Conservation (phyloP, 2,888 invertebrate species). For the Ormyrus nitidulus region DNA sequence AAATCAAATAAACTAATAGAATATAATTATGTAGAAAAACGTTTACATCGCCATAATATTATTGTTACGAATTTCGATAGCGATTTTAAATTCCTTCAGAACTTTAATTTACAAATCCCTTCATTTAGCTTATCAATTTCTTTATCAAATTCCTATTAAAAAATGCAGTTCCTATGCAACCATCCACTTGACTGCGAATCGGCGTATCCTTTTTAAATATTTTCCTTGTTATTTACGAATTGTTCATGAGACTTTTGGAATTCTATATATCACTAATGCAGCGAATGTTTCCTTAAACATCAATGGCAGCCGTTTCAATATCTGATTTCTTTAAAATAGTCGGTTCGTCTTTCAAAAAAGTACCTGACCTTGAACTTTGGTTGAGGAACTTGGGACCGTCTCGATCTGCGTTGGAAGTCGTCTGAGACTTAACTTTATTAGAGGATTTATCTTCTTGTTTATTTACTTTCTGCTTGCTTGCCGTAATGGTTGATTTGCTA, state of each 20-base stretch:
- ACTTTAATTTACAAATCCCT: slow-evolving; percentile 47
- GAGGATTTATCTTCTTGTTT: slow-evolving; percentile 58
- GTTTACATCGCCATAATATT: slow-evolving; percentile 32
- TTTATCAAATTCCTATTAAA: slow-evolving; percentile 48
- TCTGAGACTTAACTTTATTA: slow-evolving; percentile 67
- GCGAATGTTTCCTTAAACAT: slow-evolving; percentile 63
- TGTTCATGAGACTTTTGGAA: slow-evolving; percentile 5
- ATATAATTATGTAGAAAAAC: slow-evolving; percentile 47
- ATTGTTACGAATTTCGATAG: slow-evolving; percentile 45
- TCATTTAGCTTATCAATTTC: slow-evolving; percentile 14
- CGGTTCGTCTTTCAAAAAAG: slow-evolving; percentile 86
- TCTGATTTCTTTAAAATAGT: slow-evolving; percentile 78
- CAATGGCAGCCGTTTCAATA: slow-evolving; percentile 69
- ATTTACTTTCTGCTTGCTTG: slow-evolving; percentile 59
- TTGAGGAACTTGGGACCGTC: slow-evolving; percentile 70
- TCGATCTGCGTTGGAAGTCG: slow-evolving; percentile 13
- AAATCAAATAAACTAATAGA: slow-evolving; percentile 39
- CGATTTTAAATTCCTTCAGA: slow-evolving; percentile 38
- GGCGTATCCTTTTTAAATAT: slow-evolving; percentile 13
- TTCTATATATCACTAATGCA: slow-evolving; percentile 46
- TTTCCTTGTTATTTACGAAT: neutral
- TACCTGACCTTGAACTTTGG: slow-evolving; percentile 81
- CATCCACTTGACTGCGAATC: slow-evolving; percentile 1
- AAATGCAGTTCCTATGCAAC: slow-evolving; percentile 37
- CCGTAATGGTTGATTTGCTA: slow-evolving; percentile 59